These are phyloP conservation scores for Pogonomyrmex californicus DNA, from an alignment of 1,140 invertebrate species.

Conservation along the genomic window DNA sequence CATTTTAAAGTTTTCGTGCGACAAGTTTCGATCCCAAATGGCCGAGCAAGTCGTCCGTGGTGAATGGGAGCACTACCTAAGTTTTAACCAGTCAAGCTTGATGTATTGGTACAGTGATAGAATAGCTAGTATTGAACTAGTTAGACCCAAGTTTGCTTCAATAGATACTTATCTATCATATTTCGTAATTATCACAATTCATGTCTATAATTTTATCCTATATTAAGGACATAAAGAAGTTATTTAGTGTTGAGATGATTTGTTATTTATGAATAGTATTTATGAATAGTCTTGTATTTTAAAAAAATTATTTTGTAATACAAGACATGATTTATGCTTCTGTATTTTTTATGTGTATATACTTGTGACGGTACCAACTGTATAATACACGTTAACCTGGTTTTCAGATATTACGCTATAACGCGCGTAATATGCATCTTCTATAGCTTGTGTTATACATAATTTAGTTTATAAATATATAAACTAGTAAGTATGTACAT, in stretches of 20 bases:
- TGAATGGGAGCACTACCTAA: slow-evolving; percentile 30
- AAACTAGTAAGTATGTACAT: neutral
- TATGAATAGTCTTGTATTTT: neutral
- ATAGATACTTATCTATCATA: slow-evolving; percentile 18
- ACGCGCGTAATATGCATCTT: neutral
- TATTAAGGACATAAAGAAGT: neutral
- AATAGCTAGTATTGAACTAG: neutral
- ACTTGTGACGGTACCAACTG: neutral
- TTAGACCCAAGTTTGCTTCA: slow-evolving; percentile 2
- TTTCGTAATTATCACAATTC: neutral
- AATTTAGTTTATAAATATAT: slow-evolving; percentile 34
- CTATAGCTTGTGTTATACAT: slow-evolving; percentile 1
- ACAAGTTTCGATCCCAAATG: slow-evolving; percentile 42
- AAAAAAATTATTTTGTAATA: neutral
- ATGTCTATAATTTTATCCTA: neutral
- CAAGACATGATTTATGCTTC: neutral
- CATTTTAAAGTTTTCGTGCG: slow-evolving; percentile 31
- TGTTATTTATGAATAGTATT: neutral
- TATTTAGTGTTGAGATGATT: neutral
- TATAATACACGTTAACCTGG: slow-evolving; percentile 6
- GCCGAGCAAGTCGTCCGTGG: slow-evolving; percentile 17
- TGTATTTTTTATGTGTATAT: neutral
- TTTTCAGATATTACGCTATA: slow-evolving; percentile 2
- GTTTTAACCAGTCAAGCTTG: slow-evolving; percentile 51
- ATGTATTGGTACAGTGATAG: slow-evolving; percentile 35